Percentiles rank a stretch among this genome's conserved stretches.
These are phyloP conservation scores for Macquaria ambigua DNA, from an alignment of 2,113 vertebrate species.

Conservation along the genomic window DNA sequence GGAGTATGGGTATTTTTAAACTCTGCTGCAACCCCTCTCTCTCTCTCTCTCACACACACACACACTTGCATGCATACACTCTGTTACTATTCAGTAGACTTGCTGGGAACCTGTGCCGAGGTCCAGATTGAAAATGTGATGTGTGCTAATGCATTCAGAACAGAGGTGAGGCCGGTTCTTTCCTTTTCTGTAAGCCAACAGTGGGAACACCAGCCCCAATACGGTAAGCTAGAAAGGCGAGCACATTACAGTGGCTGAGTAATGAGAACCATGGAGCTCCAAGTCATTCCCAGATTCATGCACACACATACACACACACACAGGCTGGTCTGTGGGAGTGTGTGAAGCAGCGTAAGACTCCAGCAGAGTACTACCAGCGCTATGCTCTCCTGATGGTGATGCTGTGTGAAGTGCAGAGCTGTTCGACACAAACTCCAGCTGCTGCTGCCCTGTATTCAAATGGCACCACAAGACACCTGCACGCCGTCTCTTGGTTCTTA, in stretches of 20 bases:
- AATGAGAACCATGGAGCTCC: conserved; percentile 77
- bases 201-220: conserved; percentile 71
- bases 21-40: conserved; percentile 25
- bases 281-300: conserved; percentile 52
- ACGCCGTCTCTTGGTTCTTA: conserved; percentile 64
- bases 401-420: conserved; percentile 79
- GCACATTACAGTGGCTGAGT: conserved; percentile 72
- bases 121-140: conserved; percentile 78
- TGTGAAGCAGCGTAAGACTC: conserved; percentile 70
- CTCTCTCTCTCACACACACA: conserved; percentile 27
- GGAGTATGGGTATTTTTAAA: conserved; percentile 72
- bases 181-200: conserved; percentile 71
- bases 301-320: conserved; percentile 45
- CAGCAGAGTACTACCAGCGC: conserved; percentile 70
- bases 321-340: conserved; percentile 62
- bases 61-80: conserved; percentile 55
- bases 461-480: conserved; percentile 70
- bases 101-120: conserved; percentile 62
- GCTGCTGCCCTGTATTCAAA: conserved; percentile 76
- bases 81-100: conserved; percentile 69
- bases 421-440: conserved; percentile 77
- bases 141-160: conserved; percentile 82
- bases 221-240: conserved; percentile 63
- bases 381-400: conserved; percentile 73
- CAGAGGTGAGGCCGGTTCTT: conserved; percentile 74